Base-by-base conservation (phyloP, 2,797 vertebrate genomes). In the Urophycis tenuis region DNA sequence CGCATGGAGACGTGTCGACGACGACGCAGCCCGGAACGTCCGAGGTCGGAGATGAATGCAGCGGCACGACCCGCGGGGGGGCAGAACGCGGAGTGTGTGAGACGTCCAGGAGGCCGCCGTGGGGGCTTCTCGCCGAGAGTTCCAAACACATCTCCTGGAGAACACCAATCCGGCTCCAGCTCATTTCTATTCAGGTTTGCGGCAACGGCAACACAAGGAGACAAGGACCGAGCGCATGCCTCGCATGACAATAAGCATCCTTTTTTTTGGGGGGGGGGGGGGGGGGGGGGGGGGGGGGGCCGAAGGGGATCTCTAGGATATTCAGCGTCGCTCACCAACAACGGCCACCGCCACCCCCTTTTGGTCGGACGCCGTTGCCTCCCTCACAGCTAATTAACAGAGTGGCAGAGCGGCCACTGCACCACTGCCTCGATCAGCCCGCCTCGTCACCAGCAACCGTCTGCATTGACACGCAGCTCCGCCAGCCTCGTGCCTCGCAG, bases 401-500 rank as follows among this genome's bases (percentile, higher is more conserved):
- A 22, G 82, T 85, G 85, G 84, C 81, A 2, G 79, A 86, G 86
- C 86, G 89, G 80, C 88, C 86, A 83, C 83, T 91, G 90, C 89
- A 89, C 80, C 89, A 89, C 84, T 77, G 67, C 73, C 75, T 76
- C 33, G 4, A 22, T n/a, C 82, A 85, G 86, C 87, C 86, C 78
- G 85, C 85, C 53, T 72, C 84, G 90, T 90, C 90, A 91, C 88
- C 86, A 88, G 86, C 87, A 85, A 72, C 79, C 79, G 82, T 81
- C 89, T 88, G 87, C 86, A 88, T 81, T 73, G 85, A 85, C 87
- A 85, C 53, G 53, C 82, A 12, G 85, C 86, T 78, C 81, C 79
- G 83, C 82, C 73, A 74, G 75, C 81, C 82, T n/a, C 77, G 2
- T 17, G 25, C 22, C 36, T 15, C 72, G 25, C 35, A 14, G 2